Base-by-base conservation (phyloP, 2,113 vertebrate genomes). In the Odocoileus virginianus region DNA sequence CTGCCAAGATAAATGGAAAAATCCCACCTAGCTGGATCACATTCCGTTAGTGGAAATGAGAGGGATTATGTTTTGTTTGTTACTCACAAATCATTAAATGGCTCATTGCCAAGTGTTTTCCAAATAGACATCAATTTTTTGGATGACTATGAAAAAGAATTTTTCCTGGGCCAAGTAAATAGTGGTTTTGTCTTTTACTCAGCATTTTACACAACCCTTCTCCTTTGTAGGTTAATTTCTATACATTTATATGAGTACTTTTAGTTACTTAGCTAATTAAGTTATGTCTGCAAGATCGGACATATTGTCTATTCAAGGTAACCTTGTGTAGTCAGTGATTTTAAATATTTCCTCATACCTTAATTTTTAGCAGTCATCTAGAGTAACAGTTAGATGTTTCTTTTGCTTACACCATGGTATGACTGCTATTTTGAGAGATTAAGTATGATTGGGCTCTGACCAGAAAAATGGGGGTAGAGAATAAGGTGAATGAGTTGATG, bases 1-100 rank as follows among this genome's bases (percentile, higher is more conserved):
- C 97, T 98, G 98, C 98, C 98, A 98, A 97, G 57, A 96, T 47
- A 98, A 98, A 98, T 2, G 54, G 98, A 98, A 98, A 25, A 98
- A 98, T 98, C 95, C 95, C 97, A 99, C 98, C 98, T 98, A 96
- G 91, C 91, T 95, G 96, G 97, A 97, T 98, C 94, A 92, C 95
- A 95, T 97, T 98, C 76, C 97, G 89, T 95, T 97, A 98, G 95
- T 90, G 95, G 95, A 87, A 98, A 96, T 0, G 27, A 93, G 47
- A 95, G 76, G 57, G 21, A 92, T 98, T 97, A 76, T 92, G 83
- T 97, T 97, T 97, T 97, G 79, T 97, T 98, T 95, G 87, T 96
- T 96, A 91, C 36, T 76, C 93, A 94, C 95, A 76, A 96, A 97
- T 98, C 93, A 88, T 92, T 92, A 16, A 94, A 30, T 95, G 45